phyloP scores from a whole-genome alignment of 1,140 invertebrate genomes.

The Babylonia areolata region DNA sequence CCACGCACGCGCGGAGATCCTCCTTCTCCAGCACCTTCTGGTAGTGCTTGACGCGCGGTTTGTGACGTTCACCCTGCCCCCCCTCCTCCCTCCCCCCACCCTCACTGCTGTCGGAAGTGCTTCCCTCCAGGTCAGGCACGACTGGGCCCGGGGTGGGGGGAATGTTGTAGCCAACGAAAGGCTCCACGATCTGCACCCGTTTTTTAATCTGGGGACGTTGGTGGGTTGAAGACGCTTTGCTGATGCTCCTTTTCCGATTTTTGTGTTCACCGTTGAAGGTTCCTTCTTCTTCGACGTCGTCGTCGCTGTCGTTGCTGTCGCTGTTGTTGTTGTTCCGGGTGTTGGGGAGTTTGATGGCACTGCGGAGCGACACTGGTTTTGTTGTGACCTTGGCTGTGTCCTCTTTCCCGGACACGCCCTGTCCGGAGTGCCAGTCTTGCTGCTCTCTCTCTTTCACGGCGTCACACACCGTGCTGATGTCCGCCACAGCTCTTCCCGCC shows the following conservation, averaged over 20 bases:
- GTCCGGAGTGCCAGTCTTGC: neutral
- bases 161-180: neutral
- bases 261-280: neutral
- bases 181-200: neutral
- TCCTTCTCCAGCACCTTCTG: neutral
- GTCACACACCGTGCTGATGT: conserved; percentile 3
- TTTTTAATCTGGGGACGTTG: neutral
- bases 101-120: neutral
- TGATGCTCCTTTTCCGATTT: neutral
- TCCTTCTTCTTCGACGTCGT: neutral
- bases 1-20: neutral
- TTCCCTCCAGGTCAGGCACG: neutral
- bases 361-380: neutral
- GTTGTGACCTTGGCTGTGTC: neutral
- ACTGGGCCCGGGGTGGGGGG: neutral
- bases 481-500: neutral
- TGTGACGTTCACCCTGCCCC: neutral
- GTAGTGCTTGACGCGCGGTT: neutral
- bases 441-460: neutral
- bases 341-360: neutral
- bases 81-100: neutral
- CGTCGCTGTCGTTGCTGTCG: neutral
- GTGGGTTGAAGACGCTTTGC: no score
- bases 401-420: neutral
- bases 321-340: neutral